A percentile compares a stretch with the other conserved stretches of the same genome.
Conservation (phyloP, 2,888 invertebrate species). For the Xestia ashworthii region DNA sequence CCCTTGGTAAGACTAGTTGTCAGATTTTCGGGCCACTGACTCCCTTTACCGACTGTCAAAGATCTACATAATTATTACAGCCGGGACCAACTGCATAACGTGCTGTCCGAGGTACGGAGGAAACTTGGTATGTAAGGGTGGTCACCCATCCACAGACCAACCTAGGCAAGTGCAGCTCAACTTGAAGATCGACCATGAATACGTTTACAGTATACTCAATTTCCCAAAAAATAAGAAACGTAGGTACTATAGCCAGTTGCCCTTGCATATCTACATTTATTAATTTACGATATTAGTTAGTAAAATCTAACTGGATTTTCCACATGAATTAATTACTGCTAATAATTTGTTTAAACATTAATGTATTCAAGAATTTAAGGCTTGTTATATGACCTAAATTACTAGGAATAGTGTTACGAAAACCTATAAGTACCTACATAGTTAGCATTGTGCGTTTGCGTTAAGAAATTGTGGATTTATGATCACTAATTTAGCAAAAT, state of each 20-base stretch:
- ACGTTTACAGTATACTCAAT: not conserved
- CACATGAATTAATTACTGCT: constrained; percentile 56
- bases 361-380: constrained; percentile 61
- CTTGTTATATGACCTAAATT: constrained; percentile 61
- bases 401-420: constrained; percentile 41
- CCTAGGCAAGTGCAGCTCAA: too few relatives aligned
- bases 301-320: constrained; percentile 62
- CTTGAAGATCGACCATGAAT: too few relatives aligned
- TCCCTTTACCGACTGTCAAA: too few relatives aligned
- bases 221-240: not conserved
- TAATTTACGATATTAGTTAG: constrained; percentile 42
- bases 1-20: too few relatives aligned
- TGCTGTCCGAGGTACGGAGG: too few relatives aligned
- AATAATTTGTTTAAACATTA: constrained; percentile 58
- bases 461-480: not conserved
- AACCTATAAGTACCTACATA: not conserved
- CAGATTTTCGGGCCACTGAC: too few relatives aligned
- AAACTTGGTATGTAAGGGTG: too few relatives aligned
- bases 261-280: constrained; percentile 31
- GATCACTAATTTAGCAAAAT: not conserved
- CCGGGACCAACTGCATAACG: too few relatives aligned
- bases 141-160: too few relatives aligned
- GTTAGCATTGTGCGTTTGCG: not conserved
- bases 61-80: too few relatives aligned
- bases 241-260: not conserved